Evolutionary conservation across 1,140 invertebrate genomes (phyloP), one percentile per base, ranked within the genome.

Genomic region (Bombus waltoni): DNA sequence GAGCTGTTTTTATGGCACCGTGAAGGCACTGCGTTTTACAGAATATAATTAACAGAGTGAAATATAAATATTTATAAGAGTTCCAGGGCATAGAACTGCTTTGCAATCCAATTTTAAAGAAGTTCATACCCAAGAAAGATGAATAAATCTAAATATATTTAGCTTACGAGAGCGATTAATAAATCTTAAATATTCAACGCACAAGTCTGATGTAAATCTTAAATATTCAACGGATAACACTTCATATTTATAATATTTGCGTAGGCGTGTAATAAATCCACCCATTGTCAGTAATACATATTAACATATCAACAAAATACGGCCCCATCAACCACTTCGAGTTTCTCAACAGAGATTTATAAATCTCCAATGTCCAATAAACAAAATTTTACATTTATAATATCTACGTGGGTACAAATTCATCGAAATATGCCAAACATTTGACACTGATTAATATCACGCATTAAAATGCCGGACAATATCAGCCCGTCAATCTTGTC

Each of bases 91-190:
- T 62, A 66, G n/a, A 15, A 15, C n/a, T 4, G 62, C n/a, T 66
- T 66, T 18, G 5, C 62, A 62, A 62, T 66, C 25, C 25, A 25
- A 18, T 35, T 18, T 22, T 68, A 18, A 68, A 35, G 66, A 68
- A 35, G 32, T 18, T 35, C 15, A 68, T 22, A 22, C 35, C 6
- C 32, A 22, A 18, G 32, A 68, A 22, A 22, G 18, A 68, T 38
- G 66, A 68, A 68, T 68, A 68, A 68, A 68, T 68, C 66, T 68
- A 68, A 68, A 68, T 68, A 35, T 18, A 66, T 68, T 35, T 35
- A 22, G 8, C 15, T 9, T 18, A 22, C 8, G 9, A 10, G 9
- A 68, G 15, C 15, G 32, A 68, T 35, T 68, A 68, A 68, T 68
- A 68, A 25, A 68, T 38, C 66, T 35, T 35, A 25, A 68, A 38